phyloP scores from a whole-genome alignment of 2,888 invertebrate species.

The Dynastes maya region DNA sequence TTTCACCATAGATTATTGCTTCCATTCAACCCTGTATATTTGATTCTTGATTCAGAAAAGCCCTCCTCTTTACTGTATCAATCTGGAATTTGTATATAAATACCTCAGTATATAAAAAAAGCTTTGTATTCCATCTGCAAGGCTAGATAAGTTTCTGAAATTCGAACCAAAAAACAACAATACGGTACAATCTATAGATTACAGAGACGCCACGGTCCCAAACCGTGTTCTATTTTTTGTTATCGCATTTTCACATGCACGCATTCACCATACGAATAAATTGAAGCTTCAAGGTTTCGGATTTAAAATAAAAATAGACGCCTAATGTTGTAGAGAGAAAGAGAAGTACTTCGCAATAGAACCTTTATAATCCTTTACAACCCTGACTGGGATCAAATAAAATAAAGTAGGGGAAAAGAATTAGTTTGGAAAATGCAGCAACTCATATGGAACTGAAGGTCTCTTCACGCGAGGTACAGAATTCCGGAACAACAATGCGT shows the following conservation, averaged over 20 bases:
- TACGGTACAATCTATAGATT: neutral
- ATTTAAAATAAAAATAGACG: constrained; percentile 15
- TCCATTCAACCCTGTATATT: too few relatives aligned
- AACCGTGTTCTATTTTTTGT: neutral
- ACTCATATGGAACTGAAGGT: constrained; percentile 35
- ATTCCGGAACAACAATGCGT: constrained; percentile 54
- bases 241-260: neutral
- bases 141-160: constrained; percentile 24
- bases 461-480: constrained; percentile 14
- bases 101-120: neutral
- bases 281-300: neutral
- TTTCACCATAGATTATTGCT: too few relatives aligned
- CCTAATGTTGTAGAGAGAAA: neutral
- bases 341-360: constrained; percentile 32
- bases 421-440: constrained; percentile 39
- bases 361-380: constrained; percentile 52
- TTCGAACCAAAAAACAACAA: constrained; percentile 10
- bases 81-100: neutral
- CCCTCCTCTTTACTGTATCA: too few relatives aligned
- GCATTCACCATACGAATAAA: neutral
- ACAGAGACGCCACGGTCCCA: neutral
- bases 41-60: too few relatives aligned
- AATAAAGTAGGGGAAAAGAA: neutral
- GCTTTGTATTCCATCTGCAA: neutral
- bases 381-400: neutral